Base-by-base conservation (phyloP, 2,888 invertebrate species). In the Automeris io region DNA sequence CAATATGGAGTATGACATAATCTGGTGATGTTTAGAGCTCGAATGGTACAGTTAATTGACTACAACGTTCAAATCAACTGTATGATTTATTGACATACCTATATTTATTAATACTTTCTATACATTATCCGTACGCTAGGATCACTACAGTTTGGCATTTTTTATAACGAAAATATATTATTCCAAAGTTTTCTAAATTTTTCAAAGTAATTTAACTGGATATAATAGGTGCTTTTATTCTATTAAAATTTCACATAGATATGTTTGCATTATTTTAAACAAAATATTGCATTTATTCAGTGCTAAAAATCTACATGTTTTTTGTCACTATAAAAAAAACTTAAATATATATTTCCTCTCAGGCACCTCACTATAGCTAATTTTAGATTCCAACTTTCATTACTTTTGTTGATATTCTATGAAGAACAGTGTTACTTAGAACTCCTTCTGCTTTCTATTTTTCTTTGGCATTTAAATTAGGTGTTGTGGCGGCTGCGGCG, bases 1-100 rank as follows among this genome's bases (percentile, higher is more conserved):
- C 33, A 34, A 13, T 36, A 51, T 38, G 35, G 31, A 22, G 37
- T 51, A 41, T 40, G 52, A 40, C 49, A 45, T 19, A 9, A 37
- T 24, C 11, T 18, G 22, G 35, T 37, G n/a, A n/a, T 42, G 31
- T 40, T 40, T 31, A 32, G 18, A 65, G 64, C 63, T 61, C 56
- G 54, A 57, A 54, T 55, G 59, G 49, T n/a, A n/a, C 4, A 50
- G 49, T 60, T 76, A 77, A 77, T 76, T 76, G 75, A 73, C 75
- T 67, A 62, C 59, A 56, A 51, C 57, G 46, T 51, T 13, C 31
- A 61, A 60, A 54, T 61, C 58, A 56, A 59, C 57, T 50, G 59
- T 45, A 6, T 19, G 38, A 54, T 59, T 55, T 61, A 58, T 53
- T 61, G 56, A 63, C 55, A 61, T 56, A 57, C 51, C 61, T 65